Conservation (phyloP, 1,140 invertebrate species). For the Glossosoma conforme region DNA sequence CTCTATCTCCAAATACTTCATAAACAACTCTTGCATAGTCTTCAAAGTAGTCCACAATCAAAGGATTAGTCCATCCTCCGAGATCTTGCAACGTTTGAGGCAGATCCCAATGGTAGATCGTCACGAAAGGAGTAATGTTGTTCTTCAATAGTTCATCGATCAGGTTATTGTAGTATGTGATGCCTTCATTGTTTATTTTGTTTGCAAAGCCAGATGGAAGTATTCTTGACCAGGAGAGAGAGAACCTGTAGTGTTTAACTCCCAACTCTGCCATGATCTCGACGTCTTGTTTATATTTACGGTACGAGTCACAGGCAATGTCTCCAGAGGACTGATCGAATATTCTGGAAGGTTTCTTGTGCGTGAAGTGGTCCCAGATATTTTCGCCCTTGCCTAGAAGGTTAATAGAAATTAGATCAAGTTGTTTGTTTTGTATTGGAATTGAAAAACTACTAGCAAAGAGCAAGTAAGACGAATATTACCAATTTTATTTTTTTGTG, state of each 20-base stretch:
- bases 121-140: constrained; percentile 38
- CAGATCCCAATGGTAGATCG: constrained; percentile 36
- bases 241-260: constrained; percentile 46
- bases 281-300: constrained; percentile 55
- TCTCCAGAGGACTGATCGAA: constrained; percentile 39
- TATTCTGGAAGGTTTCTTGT: constrained; percentile 6
- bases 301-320: constrained; percentile 56
- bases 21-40: constrained; percentile 50
- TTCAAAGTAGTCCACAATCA: constrained; percentile 37
- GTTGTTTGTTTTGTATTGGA: background rate
- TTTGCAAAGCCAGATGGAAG: constrained; percentile 41
- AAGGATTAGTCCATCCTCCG: constrained; percentile 28
- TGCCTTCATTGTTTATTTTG: constrained; percentile 23
- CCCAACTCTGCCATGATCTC: constrained; percentile 45
- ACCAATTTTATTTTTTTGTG: too few species aligned
- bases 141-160: constrained; percentile 49
- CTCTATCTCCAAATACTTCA: constrained; percentile 47
- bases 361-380: constrained; percentile 29
- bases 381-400: constrained; percentile 29
- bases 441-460: background rate
- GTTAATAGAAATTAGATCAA: background rate
- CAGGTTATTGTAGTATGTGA: constrained; percentile 54
- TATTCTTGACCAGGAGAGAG: constrained; percentile 50
- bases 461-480: too few species aligned
- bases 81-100: constrained; percentile 33